Evolutionary conservation across 2,888 invertebrate species (phyloP).

Genomic region (Oxystoma pomonae): DNA sequence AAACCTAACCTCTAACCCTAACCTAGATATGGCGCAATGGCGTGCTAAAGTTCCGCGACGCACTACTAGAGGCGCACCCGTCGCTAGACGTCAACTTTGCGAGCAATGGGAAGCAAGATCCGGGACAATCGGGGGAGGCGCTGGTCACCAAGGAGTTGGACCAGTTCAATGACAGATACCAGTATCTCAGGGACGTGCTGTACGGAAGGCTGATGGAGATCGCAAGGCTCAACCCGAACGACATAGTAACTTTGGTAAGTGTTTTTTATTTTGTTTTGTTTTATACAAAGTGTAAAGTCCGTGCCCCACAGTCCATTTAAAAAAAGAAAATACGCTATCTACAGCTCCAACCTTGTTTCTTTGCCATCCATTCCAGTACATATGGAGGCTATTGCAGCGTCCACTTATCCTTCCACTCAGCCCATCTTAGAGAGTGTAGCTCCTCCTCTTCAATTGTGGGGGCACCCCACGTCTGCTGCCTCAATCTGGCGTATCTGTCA

Average conservation of each 20-base stretch:
- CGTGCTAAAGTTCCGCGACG: slow-evolving; percentile 79
- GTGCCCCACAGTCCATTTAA: no score
- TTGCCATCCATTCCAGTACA: no score
- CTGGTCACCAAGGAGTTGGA: slow-evolving; percentile 74
- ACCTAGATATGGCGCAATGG: slow-evolving; percentile 81
- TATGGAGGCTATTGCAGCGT: no score
- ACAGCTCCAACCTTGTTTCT: no score
- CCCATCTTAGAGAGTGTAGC: no score
- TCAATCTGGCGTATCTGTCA: no score
- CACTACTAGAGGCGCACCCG: slow-evolving; percentile 78
- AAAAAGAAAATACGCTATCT: no score
- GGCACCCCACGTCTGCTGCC: no score
- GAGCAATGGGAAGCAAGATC: slow-evolving; percentile 38
- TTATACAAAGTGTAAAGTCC: no score
- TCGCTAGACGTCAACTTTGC: slow-evolving; percentile 61
- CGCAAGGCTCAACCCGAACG: slow-evolving; percentile 64
- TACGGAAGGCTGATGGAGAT: slow-evolving; percentile 67
- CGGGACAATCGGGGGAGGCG: slow-evolving; percentile 58
- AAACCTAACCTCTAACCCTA: slow-evolving; percentile 51
- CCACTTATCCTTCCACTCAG: no score
- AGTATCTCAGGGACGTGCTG: slow-evolving; percentile 63
- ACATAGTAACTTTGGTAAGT: slow-evolving; percentile 74
- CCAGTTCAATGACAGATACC: slow-evolving; percentile 74
- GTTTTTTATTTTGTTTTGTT: slow-evolving; percentile 10
- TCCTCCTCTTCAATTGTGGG: no score